These are phyloP conservation scores for Batillaria attramentaria DNA, from an alignment of 1,140 invertebrate species.

Conservation along the genomic window DNA sequence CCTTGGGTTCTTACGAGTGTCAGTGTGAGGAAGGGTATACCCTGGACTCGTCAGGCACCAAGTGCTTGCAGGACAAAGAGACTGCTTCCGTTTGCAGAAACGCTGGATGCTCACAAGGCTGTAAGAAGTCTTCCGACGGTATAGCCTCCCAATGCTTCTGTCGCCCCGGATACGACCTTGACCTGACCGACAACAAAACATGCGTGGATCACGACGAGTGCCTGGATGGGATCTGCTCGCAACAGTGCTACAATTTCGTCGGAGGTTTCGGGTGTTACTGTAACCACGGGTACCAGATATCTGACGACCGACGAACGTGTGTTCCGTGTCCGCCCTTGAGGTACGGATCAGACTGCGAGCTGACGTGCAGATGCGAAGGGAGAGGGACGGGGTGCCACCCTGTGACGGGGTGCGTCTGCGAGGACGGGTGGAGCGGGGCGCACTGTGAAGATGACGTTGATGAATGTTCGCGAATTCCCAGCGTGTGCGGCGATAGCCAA, in stretches of 20 bases:
- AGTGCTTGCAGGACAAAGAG: constrained; percentile 5
- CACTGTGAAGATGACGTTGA: constrained; percentile 16
- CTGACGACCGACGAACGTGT: not conserved
- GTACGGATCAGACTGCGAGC: not conserved
- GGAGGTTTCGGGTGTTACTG: constrained; percentile 27
- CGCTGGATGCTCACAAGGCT: not conserved
- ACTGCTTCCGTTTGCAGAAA: not conserved
- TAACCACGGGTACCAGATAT: not conserved
- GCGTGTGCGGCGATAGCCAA: constrained; percentile 7
- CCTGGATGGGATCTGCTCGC: not conserved
- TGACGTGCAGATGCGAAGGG: constrained; percentile 17
- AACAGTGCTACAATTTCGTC: constrained; percentile 20
- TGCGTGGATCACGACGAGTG: constrained; percentile 28
- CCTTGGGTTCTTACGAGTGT: constrained; percentile 47
- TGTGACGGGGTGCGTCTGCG: constrained; percentile 26
- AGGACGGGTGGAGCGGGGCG: constrained; percentile 10
- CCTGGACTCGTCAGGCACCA: constrained; percentile 13
- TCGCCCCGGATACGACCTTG: not conserved
- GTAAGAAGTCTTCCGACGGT: not conserved
- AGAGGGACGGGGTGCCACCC: not conserved
- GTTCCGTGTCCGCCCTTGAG: constrained; percentile 8
- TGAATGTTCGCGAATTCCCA: constrained; percentile 19
- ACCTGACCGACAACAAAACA: not conserved
- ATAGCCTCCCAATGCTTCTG: not conserved
- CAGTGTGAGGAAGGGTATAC: constrained; percentile 37